phyloP scores from a whole-genome alignment of 2,113 vertebrate species.

The Donacobius atricapilla region DNA sequence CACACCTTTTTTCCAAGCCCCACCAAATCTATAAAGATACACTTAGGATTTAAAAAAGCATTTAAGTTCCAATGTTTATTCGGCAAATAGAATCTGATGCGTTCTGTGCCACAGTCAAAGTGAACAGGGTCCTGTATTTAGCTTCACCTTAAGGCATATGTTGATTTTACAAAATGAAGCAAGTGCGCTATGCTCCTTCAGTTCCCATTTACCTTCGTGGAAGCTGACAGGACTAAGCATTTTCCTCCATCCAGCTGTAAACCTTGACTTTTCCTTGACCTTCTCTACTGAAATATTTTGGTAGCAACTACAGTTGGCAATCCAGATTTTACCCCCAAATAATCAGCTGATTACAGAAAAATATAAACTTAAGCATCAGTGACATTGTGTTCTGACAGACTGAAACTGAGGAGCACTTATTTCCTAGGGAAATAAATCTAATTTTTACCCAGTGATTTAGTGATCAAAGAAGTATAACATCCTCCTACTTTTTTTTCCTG shows the following conservation, averaged over 20 bases:
- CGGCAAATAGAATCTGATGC: conserved; percentile 6
- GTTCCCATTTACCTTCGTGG: background rate
- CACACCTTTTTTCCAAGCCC: background rate
- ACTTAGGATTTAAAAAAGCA: background rate
- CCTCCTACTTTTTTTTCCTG: background rate
- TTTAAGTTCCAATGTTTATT: background rate
- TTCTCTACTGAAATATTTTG: background rate
- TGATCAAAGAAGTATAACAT: background rate
- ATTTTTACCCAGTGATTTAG: background rate
- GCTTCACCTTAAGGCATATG: conserved; percentile 35
- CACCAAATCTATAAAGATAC: background rate
- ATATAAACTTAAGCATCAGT: background rate
- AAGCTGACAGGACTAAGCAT: background rate
- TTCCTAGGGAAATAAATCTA: background rate
- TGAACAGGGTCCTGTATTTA: conserved; percentile 14
- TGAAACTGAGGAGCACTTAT: background rate
- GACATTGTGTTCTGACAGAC: background rate
- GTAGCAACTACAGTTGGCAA: background rate
- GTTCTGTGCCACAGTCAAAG: background rate
- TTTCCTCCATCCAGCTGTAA: background rate
- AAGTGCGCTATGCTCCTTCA: conserved; percentile 2
- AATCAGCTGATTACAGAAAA: background rate
- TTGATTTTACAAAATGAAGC: conserved; percentile 45
- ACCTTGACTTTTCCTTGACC: conserved; percentile 8
- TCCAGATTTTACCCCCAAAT: conserved; percentile 19